Conservation (phyloP, 2,797 vertebrate species). For the Borostomias antarcticus region DNA sequence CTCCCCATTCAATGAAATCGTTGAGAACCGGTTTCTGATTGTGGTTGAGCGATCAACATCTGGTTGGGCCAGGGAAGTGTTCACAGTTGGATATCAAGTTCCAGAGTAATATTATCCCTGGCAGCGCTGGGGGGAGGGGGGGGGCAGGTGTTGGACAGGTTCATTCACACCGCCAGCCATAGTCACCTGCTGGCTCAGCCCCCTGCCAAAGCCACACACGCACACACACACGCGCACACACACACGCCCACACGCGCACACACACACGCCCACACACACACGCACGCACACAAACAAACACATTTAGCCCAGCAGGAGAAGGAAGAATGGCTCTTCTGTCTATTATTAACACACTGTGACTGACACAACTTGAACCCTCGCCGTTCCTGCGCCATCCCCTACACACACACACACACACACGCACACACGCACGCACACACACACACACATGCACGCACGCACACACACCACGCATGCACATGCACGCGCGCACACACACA, state of each 20-base stretch:
- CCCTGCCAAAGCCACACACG: neutral
- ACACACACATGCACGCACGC: neutral
- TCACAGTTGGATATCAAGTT: neutral
- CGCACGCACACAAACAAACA: no score
- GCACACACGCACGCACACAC: neutral
- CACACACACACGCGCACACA: no score
- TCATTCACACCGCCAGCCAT: slow-evolving; percentile 21
- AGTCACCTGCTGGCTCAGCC: slow-evolving; percentile 11
- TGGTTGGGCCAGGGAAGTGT: neutral
- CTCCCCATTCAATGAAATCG: no score
- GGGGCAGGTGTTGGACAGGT: slow-evolving; percentile 38
- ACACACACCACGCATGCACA: neutral
- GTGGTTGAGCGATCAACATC: no score
- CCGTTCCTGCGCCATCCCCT: no score
- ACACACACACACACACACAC: neutral
- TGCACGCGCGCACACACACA: neutral
- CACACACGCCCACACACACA: no score
- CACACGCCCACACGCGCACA: no score
- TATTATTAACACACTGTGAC: slow-evolving; percentile 11
- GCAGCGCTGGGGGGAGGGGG: neutral
- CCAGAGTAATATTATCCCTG: neutral
- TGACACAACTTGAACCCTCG: slow-evolving; percentile 10
- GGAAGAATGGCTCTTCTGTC: neutral
- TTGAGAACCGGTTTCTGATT: no score
- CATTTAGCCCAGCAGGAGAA: neutral